Conservation (phyloP, 2,113 vertebrate genomes). For the Leucoraja erinaceus region DNA sequence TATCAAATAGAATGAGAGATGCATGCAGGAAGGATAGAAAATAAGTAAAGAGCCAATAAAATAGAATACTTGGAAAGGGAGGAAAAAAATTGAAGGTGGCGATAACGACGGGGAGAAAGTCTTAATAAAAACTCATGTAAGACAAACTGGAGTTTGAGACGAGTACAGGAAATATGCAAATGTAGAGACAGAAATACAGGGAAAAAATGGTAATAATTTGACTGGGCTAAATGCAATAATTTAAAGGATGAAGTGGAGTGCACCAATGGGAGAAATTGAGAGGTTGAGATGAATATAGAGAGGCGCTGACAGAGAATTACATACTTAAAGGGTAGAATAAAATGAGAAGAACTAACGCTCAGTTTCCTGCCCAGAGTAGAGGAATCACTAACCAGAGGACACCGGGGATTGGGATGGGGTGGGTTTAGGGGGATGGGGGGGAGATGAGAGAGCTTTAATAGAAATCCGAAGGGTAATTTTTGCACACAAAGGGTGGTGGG, state of each 20-base stretch:
- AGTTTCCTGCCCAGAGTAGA: no score
- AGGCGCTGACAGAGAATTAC: neutral
- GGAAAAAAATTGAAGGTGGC: neutral
- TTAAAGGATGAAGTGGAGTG: no score
- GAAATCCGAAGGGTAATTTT: no score
- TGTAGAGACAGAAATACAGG: neutral
- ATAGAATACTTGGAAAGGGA: neutral
- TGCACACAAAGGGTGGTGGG: no score
- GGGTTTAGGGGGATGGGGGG: no score
- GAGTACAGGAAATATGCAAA: neutral
- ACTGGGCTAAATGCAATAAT: no score
- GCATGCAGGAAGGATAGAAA: neutral
- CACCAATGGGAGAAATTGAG: neutral
- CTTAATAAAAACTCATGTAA: no score
- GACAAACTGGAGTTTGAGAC: neutral
- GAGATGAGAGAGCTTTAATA: no score
- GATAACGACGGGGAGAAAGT: neutral
- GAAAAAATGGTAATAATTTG: no score
- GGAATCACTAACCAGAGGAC: no score
- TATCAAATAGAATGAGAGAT: neutral
- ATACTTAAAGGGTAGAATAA: neutral
- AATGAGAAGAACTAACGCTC: no score
- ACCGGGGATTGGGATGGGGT: no score
- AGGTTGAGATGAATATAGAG: neutral
- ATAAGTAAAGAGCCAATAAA: neutral